Evolutionary conservation across 2,888 invertebrate genomes (phyloP), one percentile per base, ranked within the genome.

Genomic region (Notodonta dromedarius): DNA sequence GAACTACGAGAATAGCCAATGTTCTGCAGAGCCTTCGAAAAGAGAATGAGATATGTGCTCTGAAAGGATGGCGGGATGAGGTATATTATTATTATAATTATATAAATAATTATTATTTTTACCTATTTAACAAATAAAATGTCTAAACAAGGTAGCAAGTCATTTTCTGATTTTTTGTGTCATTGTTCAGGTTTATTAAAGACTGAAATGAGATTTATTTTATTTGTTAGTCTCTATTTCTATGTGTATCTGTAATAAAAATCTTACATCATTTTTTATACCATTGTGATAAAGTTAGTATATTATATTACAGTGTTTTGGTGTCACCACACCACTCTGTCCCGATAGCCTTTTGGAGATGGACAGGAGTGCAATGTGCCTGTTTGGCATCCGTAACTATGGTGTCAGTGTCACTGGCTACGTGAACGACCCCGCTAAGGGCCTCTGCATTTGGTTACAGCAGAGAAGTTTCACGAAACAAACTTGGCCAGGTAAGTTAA

Each of bases 351-450:
- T 95, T 40, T 82, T 95, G 76, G 96, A 97, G 85, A 98, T 99
- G 97, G 99, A 99, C 86, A 95, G 99, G 70, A 97, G 98, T 63
- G 98, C 98, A 62, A 97, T 98, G 65, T 98, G 98, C 94, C 90
- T 99, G 59, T 98, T 99, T 94, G 99, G 99, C 58, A 97, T 98
- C 76, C 95, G 97, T 74, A 98, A 98, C 88, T 99, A 98, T 90
- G 99, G 99, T 32, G 97, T 98, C 59, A 98, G 98, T 86, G 97
- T 99, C 63, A 98, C 98, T 86, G 99, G 98, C 13, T 99, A 97
- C 88, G 96, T 98, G 58, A 95, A 95, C 82, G 97, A 98, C 89
- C 97, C 97, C 46, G 95, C 96, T 58, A 96, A 96, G 87, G 97
- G 98, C 6, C 91, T 98, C 54, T 98, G 97, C 89, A 95, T 98